These are phyloP conservation scores for Villa cingulata DNA, from an alignment of 2,888 invertebrate species.

Conservation along the genomic window DNA sequence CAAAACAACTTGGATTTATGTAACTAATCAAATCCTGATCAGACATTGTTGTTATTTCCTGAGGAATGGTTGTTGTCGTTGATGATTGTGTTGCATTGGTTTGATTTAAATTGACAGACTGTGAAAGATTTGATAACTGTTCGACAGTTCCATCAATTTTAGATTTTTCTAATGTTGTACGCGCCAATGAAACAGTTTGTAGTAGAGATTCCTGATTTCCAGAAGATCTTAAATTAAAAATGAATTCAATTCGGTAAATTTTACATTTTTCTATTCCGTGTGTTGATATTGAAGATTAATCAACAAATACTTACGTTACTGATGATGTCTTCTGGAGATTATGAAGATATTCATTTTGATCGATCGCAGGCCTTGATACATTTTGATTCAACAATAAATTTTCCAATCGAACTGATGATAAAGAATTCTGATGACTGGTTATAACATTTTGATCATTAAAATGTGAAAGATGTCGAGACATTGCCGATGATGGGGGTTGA, in stretches of 20 bases:
- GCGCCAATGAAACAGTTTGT: slow-evolving; percentile 26
- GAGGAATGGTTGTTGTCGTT: slow-evolving; percentile 43
- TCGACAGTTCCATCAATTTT: slow-evolving; percentile 23
- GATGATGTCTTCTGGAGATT: slow-evolving; percentile 10
- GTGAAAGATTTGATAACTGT: slow-evolving; percentile 7
- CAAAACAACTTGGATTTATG: slow-evolving; percentile 81
- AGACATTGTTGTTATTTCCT: slow-evolving; percentile 68
- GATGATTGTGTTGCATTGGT: slow-evolving; percentile 26
- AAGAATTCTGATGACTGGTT: slow-evolving; percentile 1
- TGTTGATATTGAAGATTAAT: background rate
- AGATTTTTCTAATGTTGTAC: slow-evolving; percentile 28
- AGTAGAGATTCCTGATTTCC: slow-evolving; percentile 35
- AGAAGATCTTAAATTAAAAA: slow-evolving; percentile 15
- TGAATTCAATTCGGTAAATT: too few species aligned
- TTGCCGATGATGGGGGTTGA: background rate
- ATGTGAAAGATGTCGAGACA: background rate
- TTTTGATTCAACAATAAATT: slow-evolving; percentile 25
- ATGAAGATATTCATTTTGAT: slow-evolving; percentile 9
- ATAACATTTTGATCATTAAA: slow-evolving; percentile 8
- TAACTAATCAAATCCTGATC: slow-evolving; percentile 78
- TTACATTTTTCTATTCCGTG: too few species aligned
- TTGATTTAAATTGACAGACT: slow-evolving; percentile 16
- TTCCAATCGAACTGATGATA: slow-evolving; percentile 22
- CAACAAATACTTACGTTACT: slow-evolving; percentile 14
- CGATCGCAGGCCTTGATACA: slow-evolving; percentile 10